A percentile compares a stretch with the other conserved stretches of the same genome.
These are phyloP conservation scores for Sphaeramia orbicularis DNA, from an alignment of 2,797 vertebrate species.

Conservation along the genomic window DNA sequence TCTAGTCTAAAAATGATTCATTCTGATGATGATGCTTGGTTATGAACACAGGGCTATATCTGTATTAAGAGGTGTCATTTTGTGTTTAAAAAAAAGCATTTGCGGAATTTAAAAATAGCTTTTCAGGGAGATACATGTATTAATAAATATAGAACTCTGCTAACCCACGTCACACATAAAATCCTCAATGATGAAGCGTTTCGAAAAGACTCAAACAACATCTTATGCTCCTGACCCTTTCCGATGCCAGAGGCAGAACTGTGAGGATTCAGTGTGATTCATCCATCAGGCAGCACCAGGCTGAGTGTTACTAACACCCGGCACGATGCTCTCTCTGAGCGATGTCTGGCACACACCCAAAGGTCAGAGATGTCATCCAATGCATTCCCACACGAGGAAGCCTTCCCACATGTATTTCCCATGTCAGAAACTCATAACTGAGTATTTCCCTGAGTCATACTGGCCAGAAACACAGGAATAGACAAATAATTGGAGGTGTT, in stretches of 20 bases:
- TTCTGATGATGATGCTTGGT: too few relatives aligned
- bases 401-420: conserved; percentile 54
- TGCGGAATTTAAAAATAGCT: neutral
- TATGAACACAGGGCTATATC: too few relatives aligned
- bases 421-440: conserved; percentile 39
- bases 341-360: conserved; percentile 53
- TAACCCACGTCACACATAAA: neutral
- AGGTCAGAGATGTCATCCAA: conserved; percentile 59
- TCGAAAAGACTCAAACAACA: conserved; percentile 2
- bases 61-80: too few relatives aligned
- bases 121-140: neutral
- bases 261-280: conserved; percentile 55
- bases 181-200: conserved; percentile 18
- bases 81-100: neutral
- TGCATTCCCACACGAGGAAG: conserved; percentile 47
- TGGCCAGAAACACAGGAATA: conserved; percentile 24
- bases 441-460: conserved; percentile 62
- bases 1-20: too few relatives aligned
- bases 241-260: conserved; percentile 38
- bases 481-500: conserved; percentile 20
- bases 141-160: neutral
- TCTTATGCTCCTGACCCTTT: conserved; percentile 29
- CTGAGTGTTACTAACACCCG: conserved; percentile 48
- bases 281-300: conserved; percentile 46
- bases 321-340: conserved; percentile 42